These are phyloP conservation scores for Ptychochromis oligacanthus DNA, from an alignment of 2,113 vertebrate species.

Conservation along the genomic window DNA sequence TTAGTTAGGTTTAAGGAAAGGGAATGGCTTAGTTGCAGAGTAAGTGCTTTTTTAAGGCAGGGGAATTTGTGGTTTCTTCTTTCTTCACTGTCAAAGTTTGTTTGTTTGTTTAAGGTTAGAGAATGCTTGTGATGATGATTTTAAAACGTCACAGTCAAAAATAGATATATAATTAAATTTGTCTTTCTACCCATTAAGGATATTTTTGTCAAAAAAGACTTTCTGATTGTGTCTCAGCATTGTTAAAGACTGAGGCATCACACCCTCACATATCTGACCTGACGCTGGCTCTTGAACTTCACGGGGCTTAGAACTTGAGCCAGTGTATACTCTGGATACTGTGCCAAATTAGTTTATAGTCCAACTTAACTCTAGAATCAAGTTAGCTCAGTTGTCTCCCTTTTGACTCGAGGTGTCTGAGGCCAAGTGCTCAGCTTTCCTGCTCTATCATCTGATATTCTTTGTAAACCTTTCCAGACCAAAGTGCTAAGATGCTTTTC, in stretches of 20 bases:
- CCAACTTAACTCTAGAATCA: conserved; percentile 23
- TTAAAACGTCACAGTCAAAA: too few species aligned
- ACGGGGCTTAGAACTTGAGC: neutral
- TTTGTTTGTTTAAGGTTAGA: too few species aligned
- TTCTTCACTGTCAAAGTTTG: too few species aligned
- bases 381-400: conserved; percentile 16
- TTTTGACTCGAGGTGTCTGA: conserved; percentile 9
- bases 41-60: too few species aligned
- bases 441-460: conserved; percentile 41
- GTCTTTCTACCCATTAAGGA: neutral
- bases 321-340: conserved; percentile 6
- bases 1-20: too few species aligned
- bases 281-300: neutral
- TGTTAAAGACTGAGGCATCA: neutral
- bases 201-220: neutral
- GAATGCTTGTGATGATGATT: too few species aligned
- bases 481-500: conserved; percentile 55
- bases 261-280: neutral
- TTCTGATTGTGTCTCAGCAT: neutral
- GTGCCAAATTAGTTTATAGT: conserved; percentile 2
- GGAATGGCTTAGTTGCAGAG: too few species aligned
- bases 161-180: too few species aligned
- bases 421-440: conserved; percentile 49
- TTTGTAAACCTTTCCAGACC: conserved; percentile 53
- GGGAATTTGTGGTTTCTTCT: too few species aligned